These are phyloP conservation scores for Pantherophis alleghaniensis DNA, from an alignment of 2,797 vertebrate genomes.

Conservation along the genomic window DNA sequence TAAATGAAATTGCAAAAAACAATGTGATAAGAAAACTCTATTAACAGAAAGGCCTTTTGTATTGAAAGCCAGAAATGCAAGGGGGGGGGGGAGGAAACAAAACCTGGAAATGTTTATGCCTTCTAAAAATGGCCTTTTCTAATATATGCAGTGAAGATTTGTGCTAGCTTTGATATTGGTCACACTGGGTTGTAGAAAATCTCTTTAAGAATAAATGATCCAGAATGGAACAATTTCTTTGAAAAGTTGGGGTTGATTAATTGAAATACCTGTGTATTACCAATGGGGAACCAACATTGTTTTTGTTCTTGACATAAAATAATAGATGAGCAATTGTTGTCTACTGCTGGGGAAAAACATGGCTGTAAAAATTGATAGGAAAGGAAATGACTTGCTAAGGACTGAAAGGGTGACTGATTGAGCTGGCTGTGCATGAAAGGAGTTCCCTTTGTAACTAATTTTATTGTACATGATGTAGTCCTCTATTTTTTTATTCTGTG, in stretches of 20 bases:
- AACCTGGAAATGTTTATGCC: background rate
- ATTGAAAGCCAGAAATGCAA: background rate
- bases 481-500: constrained; percentile 19
- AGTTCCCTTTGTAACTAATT: background rate
- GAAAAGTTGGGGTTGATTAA: background rate
- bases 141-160: background rate
- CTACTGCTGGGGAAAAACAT: background rate
- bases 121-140: background rate
- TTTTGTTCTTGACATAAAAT: background rate
- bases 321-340: background rate
- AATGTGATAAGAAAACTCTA: background rate
- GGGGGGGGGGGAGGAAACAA: accelerated
- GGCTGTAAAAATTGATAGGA: background rate
- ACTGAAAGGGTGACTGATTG: background rate
- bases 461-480: background rate
- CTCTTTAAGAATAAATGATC: background rate
- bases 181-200: background rate
- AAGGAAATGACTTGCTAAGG: background rate
- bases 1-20: constrained; percentile 48
- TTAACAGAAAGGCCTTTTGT: background rate
- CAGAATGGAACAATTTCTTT: background rate
- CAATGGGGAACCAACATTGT: background rate
- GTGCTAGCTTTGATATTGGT: background rate
- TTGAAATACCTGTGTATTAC: background rate
- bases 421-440: background rate